A percentile compares a stretch with the other conserved stretches of the same genome.
phyloP scores from a whole-genome alignment of 1,140 invertebrate genomes.

The Luehdorfia chinensis region DNA sequence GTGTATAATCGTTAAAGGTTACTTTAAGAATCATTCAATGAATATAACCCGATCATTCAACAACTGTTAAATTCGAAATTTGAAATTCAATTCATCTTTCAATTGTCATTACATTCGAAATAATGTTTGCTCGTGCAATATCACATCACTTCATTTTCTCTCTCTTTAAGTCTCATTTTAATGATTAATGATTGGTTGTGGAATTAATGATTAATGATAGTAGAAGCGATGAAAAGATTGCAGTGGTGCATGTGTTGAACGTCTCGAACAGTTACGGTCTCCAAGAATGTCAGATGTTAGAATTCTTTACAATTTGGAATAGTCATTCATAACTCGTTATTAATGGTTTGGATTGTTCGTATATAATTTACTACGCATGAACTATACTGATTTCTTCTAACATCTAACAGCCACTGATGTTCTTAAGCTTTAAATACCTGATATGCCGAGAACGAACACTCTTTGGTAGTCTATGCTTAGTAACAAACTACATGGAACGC shows the following conservation, averaged over 20 bases:
- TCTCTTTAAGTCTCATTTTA: constrained; percentile 74
- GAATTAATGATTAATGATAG: constrained; percentile 62
- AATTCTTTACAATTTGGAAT: constrained; percentile 59
- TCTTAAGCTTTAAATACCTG: too few species aligned
- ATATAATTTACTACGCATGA: constrained; percentile 5
- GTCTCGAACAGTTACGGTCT: constrained; percentile 34
- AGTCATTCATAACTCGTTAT: constrained; percentile 60
- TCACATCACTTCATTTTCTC: constrained; percentile 67
- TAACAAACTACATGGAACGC: too few species aligned
- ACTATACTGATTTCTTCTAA: neutral
- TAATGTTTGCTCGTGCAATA: constrained; percentile 63
- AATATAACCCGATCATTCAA: constrained; percentile 41
- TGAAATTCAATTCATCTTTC: constrained; percentile 64
- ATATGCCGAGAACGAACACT: too few species aligned
- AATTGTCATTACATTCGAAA: constrained; percentile 64
- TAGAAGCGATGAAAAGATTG: constrained; percentile 58
- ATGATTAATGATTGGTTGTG: constrained; percentile 61
- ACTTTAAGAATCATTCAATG: constrained; percentile 14
- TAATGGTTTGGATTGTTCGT: constrained; percentile 43
- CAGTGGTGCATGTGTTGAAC: constrained; percentile 47
- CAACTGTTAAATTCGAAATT: constrained; percentile 51
- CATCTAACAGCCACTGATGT: neutral
- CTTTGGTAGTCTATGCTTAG: too few species aligned
- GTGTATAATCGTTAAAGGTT: constrained; percentile 3
- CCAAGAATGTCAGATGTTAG: constrained; percentile 47